Conservation (phyloP, 2,113 vertebrate species). For the Oncorhynchus masou region DNA sequence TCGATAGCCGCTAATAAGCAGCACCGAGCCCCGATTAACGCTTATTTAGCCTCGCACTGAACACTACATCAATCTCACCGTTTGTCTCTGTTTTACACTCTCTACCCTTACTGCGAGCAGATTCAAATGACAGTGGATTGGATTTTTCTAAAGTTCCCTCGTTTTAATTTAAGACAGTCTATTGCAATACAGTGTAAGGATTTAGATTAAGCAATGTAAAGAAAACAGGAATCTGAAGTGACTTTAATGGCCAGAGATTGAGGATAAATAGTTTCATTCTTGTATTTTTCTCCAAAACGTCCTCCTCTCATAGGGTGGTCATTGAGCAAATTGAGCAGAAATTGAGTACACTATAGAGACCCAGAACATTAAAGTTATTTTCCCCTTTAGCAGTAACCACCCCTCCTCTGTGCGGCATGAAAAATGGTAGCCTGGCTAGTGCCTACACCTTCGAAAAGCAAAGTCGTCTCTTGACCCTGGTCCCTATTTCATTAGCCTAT, state of each 20-base stretch:
- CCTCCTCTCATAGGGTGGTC: background rate
- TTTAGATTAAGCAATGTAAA: background rate
- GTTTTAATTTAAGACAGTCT: background rate
- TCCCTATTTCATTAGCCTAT: constrained; percentile 20
- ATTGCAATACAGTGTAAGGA: background rate
- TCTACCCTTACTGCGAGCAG: constrained; percentile 1
- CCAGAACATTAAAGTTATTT: constrained; percentile 51
- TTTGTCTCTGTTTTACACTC: background rate
- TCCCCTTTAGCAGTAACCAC: background rate
- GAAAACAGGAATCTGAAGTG: background rate
- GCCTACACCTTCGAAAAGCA: constrained; percentile 8
- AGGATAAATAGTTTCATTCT: constrained; percentile 1
- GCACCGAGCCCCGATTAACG: constrained; percentile 34
- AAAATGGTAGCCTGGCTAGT: constrained; percentile 3
- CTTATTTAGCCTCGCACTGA: constrained; percentile 54
- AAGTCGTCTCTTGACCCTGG: constrained; percentile 38
- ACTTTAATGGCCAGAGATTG: constrained; percentile 13
- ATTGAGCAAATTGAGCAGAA: background rate
- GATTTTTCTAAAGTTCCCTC: background rate
- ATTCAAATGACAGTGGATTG: constrained; percentile 12
- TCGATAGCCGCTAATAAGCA: constrained; percentile 51
- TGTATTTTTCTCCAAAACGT: constrained; percentile 18
- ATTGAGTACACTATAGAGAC: background rate
- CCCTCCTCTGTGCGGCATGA: constrained; percentile 11
- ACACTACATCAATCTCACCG: constrained; percentile 49